These are phyloP conservation scores for Aepyceros melampus DNA, from an alignment of 2,113 vertebrate genomes.

Conservation along the genomic window DNA sequence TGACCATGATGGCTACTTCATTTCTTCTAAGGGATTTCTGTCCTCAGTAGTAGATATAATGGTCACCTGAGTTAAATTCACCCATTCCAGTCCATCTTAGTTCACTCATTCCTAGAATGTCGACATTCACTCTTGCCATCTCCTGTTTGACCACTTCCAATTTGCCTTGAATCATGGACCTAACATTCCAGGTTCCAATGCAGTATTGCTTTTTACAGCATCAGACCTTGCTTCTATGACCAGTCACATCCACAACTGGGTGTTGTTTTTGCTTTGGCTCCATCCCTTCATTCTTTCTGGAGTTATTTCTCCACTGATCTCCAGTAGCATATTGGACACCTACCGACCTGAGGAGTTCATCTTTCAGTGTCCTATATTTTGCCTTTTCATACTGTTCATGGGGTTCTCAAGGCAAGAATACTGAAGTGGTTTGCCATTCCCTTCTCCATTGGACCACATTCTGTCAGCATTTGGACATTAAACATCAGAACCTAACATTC, in stretches of 20 bases:
- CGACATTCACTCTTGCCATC: neutral
- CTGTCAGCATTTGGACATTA: neutral
- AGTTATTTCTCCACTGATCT: neutral
- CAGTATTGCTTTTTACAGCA: neutral
- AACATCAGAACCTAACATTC: neutral
- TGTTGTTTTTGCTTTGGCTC: neutral
- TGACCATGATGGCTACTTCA: neutral
- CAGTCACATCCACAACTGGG: neutral
- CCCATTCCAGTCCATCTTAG: neutral
- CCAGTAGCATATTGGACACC: neutral
- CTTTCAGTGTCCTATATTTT: neutral
- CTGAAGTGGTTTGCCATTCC: neutral
- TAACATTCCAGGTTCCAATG: neutral
- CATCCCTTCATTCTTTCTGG: neutral
- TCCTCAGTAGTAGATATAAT: neutral
- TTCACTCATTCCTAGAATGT: neutral
- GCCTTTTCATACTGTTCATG: neutral
- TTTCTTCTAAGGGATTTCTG: neutral
- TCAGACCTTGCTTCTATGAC: neutral
- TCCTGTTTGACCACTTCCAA: neutral
- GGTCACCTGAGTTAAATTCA: neutral
- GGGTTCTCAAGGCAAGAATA: neutral
- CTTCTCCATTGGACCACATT: neutral
- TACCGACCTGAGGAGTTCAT: neutral
- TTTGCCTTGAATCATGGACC: neutral